Evolutionary conservation across 2,797 vertebrate species (phyloP).

Genomic region (Nyctalus aviator): DNA sequence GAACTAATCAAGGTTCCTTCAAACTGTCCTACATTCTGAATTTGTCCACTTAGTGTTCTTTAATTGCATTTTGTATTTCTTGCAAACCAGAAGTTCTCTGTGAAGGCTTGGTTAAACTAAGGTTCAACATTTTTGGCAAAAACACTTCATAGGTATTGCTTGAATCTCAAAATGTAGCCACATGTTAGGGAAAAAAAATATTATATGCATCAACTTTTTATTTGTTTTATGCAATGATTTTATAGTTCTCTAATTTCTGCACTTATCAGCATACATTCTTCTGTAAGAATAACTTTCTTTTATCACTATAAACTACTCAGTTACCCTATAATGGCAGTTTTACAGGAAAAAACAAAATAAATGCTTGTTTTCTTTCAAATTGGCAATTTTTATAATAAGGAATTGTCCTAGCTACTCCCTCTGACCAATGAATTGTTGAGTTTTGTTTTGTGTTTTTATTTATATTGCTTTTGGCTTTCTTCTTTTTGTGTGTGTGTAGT

Average conservation of each 20-base stretch:
- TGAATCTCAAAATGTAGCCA: not conserved
- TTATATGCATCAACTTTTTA: not conserved
- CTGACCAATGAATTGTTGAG: not conserved
- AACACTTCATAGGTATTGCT: not conserved
- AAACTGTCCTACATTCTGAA: not conserved
- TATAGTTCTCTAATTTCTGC: not conserved
- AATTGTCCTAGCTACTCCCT: not conserved
- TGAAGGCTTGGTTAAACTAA: not conserved
- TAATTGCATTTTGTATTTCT: not conserved
- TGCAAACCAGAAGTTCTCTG: not conserved
- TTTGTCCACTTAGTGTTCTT: not conserved
- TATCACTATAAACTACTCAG: not conserved
- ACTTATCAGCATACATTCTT: not conserved
- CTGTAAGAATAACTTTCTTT: not conserved
- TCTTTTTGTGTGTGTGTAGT: not conserved
- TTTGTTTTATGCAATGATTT: not conserved
- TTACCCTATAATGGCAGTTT: not conserved
- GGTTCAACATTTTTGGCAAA: not conserved
- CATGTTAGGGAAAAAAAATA: not conserved
- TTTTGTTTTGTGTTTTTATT: not conserved
- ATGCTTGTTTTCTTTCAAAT: not conserved
- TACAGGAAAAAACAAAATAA: not conserved
- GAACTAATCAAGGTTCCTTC: not conserved
- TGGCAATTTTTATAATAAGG: not conserved
- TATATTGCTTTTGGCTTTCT: not conserved